Evolutionary conservation across 2,113 vertebrate species (phyloP).

Genomic region (Phalacrocorax brasilianus): DNA sequence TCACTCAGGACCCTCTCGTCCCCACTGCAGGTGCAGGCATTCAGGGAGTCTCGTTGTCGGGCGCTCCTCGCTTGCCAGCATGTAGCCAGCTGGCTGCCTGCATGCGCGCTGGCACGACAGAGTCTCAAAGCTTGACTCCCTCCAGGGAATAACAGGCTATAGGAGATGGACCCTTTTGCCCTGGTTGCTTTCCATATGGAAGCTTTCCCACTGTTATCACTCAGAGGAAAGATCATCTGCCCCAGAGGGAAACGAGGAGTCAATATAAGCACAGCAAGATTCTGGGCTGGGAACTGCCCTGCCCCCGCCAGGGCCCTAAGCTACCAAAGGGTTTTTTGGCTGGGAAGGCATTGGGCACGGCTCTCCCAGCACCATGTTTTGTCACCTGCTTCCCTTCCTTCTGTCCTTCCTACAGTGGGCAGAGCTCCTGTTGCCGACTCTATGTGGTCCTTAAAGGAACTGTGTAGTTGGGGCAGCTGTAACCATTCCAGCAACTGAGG

Average conservation of each 20-base stretch:
- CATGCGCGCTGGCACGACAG: accelerated
- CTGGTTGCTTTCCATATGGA: not conserved
- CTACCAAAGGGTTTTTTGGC: not conserved
- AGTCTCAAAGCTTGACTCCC: not conserved
- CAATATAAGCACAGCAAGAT: not conserved
- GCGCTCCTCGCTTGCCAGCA: not conserved
- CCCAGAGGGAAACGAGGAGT: not conserved
- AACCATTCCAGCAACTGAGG: not conserved
- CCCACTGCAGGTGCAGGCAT: accelerated
- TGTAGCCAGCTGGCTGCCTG: not conserved
- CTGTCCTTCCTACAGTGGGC: not conserved
- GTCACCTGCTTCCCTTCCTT: not conserved
- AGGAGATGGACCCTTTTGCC: not conserved
- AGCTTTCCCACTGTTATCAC: not conserved
- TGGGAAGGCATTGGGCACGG: not conserved
- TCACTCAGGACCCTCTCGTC: not conserved
- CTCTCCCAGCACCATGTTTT: not conserved
- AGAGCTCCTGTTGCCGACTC: not conserved
- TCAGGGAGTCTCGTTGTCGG: accelerated
- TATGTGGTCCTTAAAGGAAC: not conserved
- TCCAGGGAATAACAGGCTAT: not conserved
- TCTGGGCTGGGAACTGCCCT: not conserved
- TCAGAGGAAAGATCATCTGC: not conserved
- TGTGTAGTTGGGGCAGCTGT: accelerated
- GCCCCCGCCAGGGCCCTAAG: not conserved